Evolutionary conservation across 92 coral and sea anemone genomes (phyloP).

Genomic region (Porites lobata): DNA sequence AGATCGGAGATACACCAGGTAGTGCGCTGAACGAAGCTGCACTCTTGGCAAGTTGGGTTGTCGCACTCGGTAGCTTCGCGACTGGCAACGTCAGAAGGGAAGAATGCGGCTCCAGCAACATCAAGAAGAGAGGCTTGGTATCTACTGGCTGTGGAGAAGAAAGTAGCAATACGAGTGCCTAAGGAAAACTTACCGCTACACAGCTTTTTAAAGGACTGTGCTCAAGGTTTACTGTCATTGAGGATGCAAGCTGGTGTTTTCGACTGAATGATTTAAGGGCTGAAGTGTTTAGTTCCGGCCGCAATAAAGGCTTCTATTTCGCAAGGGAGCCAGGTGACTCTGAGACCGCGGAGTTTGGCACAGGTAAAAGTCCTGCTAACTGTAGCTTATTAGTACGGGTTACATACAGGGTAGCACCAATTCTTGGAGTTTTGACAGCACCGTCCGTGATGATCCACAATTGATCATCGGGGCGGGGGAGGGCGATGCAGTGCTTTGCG

Average conservation of each 20-base stretch:
- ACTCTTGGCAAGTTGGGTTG: neutral
- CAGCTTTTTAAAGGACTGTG: conserved; percentile 47
- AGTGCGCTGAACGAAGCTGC: too few species aligned
- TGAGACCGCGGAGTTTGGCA: conserved; percentile 34
- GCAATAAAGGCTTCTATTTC: too few species aligned
- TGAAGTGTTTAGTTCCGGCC: conserved; percentile 48
- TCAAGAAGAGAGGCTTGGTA: conserved; percentile 30
- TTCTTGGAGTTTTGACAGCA: conserved; percentile 38
- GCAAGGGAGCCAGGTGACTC: too few species aligned
- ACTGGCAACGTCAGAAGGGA: conserved; percentile 41
- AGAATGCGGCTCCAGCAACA: conserved; percentile 32
- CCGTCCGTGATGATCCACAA: conserved; percentile 70
- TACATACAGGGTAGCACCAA: conserved; percentile 53
- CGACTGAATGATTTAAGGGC: conserved; percentile 50
- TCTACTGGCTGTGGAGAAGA: conserved; percentile 15
- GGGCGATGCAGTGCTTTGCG: conserved; percentile 14
- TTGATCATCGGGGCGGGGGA: conserved; percentile 64
- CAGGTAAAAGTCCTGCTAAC: conserved; percentile 52
- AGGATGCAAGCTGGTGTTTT: too few species aligned
- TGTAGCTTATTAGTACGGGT: conserved; percentile 37
- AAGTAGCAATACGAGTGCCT: conserved; percentile 33
- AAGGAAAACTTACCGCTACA: conserved; percentile 42
- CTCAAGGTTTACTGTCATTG: conserved; percentile 10
- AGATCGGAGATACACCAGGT: neutral
- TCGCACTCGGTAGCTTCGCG: conserved; percentile 33